These are phyloP conservation scores for Mesopsocus fuscifrons DNA, from an alignment of 2,888 invertebrate species.

Conservation along the genomic window DNA sequence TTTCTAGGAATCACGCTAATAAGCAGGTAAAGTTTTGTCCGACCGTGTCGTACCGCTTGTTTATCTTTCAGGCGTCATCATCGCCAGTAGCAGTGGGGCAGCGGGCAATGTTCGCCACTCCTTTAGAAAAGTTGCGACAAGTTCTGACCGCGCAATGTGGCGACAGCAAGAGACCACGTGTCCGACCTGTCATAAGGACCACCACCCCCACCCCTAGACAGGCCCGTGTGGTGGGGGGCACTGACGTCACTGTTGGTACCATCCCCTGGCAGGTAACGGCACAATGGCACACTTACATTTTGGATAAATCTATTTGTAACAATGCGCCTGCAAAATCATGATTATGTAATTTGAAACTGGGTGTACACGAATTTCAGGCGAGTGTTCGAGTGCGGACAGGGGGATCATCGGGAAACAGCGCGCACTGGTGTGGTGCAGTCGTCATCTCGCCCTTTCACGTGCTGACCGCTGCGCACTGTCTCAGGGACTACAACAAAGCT, in stretches of 20 bases:
- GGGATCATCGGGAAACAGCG: slow-evolving; percentile 26
- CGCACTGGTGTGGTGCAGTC: slow-evolving; percentile 58
- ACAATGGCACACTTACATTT: too few relatives aligned
- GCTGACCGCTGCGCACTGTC: slow-evolving; percentile 54
- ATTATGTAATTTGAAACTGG: too few relatives aligned
- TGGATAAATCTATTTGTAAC: too few relatives aligned
- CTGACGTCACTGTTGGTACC: slow-evolving; percentile 38
- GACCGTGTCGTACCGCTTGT: too few relatives aligned
- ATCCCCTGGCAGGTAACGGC: slow-evolving; percentile 64
- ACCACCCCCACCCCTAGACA: slow-evolving; percentile 18
- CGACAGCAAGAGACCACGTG: slow-evolving; percentile 27
- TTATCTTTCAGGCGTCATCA: too few relatives aligned
- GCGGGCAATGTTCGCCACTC: neutral
- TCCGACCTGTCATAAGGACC: slow-evolving; percentile 26
- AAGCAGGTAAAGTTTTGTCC: too few relatives aligned
- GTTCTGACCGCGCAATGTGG: slow-evolving; percentile 31
- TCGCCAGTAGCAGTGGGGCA: neutral
- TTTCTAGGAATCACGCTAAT: too few relatives aligned
- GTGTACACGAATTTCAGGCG: slow-evolving; percentile 28
- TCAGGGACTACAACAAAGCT: slow-evolving; percentile 43
- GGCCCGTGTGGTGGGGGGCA: slow-evolving; percentile 40
- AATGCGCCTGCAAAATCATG: too few relatives aligned
- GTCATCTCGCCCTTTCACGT: slow-evolving; percentile 41
- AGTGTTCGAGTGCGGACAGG: slow-evolving; percentile 40
- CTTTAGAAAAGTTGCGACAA: slow-evolving; percentile 12